Base-by-base conservation (phyloP, 2,797 vertebrate genomes). In the Sebastes matsubarae region DNA sequence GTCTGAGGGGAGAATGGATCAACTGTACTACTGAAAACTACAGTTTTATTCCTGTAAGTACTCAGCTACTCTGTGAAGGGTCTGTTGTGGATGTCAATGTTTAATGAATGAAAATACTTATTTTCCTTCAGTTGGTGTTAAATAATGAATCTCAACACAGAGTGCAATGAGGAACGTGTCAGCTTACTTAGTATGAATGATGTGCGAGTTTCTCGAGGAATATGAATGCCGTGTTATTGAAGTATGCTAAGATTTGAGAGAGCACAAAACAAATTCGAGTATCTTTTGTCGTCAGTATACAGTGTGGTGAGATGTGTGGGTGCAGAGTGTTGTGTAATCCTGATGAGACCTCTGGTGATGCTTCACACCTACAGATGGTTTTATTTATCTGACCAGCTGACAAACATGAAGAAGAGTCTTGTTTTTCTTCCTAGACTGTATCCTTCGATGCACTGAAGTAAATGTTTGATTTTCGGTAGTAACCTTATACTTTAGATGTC, bases 241-340 rank as follows among this genome's bases (percentile, higher is more conserved):
- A 14, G 24, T 29, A 34, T 4, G 8, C 30, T 8, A 13, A 10
- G 11, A 34, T 63, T 36, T 16, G n/a, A 64, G 63, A 65, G 32
- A 65, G 63, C 1, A 13, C 32, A 64, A 64, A 64, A 22, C 12
- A 14, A 36, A 38, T 46, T 18, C 1, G 42, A 46, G 42, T 46
- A 66, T 27, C 14, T 25, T 46, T 16, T 34, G 30, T 69, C 30
- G 14, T 58, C 22, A 4, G 16, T 25, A 57, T 14, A 4, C 22
- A 42, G 70, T 11, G 36, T 30, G 68, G 72, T n/a, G 60, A 70
- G 72, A 34, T 77, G 78, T 73, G 75, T 83, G 81, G 79, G 81
- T 71, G 77, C 64, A 29, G 55, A 79, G 77, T 70, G 68, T 75
- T 79, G 69, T 64, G 73, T 64, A 79, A 68, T 66, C 50, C 52